These are phyloP conservation scores for Octopus bimaculoides DNA, from an alignment of 1,140 invertebrate species.

Conservation along the genomic window DNA sequence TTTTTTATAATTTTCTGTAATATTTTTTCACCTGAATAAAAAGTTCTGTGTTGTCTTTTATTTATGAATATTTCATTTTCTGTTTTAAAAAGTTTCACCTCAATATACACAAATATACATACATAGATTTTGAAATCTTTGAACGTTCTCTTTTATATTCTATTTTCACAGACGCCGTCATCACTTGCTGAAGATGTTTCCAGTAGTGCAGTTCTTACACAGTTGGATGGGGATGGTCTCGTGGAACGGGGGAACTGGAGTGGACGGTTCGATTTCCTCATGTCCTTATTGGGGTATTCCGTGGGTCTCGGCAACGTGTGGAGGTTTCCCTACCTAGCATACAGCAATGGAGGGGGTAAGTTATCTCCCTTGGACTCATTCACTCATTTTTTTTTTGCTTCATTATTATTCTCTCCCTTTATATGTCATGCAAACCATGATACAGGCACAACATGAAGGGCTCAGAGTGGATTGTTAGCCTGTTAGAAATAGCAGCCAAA, in stretches of 20 bases:
- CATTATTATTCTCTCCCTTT: not conserved
- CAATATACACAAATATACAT: not conserved
- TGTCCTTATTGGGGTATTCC: constrained; percentile 60
- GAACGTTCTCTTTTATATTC: not conserved
- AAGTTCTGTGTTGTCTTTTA: not conserved
- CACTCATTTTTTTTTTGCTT: not conserved
- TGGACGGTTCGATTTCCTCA: constrained; percentile 60
- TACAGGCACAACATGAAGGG: no score
- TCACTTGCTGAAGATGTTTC: constrained; percentile 48
- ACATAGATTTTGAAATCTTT: not conserved
- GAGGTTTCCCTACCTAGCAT: constrained; percentile 92
- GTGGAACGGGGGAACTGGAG: constrained; percentile 61
- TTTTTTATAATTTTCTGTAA: not conserved
- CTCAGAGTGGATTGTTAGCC: no score
- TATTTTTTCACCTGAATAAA: not conserved
- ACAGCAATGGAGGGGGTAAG: constrained; percentile 87
- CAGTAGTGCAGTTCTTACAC: constrained; percentile 49
- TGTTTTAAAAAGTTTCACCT: not conserved
- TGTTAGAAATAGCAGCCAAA: no score
- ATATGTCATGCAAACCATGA: not conserved
- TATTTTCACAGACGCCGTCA: constrained; percentile 19
- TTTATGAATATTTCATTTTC: not conserved
- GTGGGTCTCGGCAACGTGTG: constrained; percentile 84
- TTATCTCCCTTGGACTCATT: not conserved
- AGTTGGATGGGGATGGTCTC: constrained; percentile 60